Evolutionary conservation across 2,888 invertebrate genomes (phyloP), one percentile per base, ranked within the genome.

Genomic region (Julus scandinavius): DNA sequence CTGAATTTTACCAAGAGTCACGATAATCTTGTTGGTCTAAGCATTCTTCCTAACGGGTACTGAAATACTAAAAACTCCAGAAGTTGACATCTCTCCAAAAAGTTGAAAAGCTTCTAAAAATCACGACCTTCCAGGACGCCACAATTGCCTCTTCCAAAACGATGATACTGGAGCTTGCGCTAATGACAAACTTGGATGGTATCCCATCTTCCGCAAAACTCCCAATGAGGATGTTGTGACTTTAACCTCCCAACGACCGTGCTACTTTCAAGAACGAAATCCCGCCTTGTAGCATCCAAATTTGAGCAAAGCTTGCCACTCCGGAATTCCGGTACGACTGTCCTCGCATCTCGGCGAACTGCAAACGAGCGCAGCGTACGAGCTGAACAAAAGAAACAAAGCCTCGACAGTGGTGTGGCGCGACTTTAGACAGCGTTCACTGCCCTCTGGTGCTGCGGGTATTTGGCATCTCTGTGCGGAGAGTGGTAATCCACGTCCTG

Each of bases 391-490:
- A 40, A 80, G 40, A 29, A 40, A 29, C 38, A 38, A 80, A 80
- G 80, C 80, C 80, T 40, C 38, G 13, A 80, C 80, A 40, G 5
- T 29, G 29, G 80, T 80, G 15, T 38, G 11, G 80, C 80, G 80
- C 38, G 13, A 58, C n/a, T 89, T 88, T 89, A 89, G 17, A 89
- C 86, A 29, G 87, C 89, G 86, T 89, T 89, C 17, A 89, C 89
- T 2, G 88, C 87, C 54, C 89, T 54, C 49, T 89, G 89, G 13
- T 89, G 88, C 17, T 88, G 88, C 13, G 88, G 50, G 63, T 88
- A 88, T 58, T 89, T 89, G 41, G 88, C 87, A 40, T 88, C 88
- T 41, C 89, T 85, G 49, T 88, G 88, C 41, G 89, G 89, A 20
- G 88, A 87, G 50, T 89, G 89, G 45, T 89, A 89, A 15, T 89